Base-by-base conservation (phyloP, 1,140 invertebrate species). In the Euwallacea fornicatus region DNA sequence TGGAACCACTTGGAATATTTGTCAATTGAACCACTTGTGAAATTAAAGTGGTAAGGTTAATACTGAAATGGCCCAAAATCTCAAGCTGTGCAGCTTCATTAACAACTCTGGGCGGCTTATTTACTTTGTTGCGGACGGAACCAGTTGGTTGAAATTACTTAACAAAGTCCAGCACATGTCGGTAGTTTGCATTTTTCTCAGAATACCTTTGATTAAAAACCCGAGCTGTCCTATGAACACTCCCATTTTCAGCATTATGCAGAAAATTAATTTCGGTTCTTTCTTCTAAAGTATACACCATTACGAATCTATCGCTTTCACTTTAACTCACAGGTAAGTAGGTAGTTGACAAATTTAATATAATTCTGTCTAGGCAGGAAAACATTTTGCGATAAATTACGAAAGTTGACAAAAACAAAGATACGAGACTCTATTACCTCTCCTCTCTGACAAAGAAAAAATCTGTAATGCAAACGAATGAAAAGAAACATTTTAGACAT, bases 251-350 rank as follows among this genome's bases (percentile, higher is more conserved):
- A 13, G 61, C 33, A 63, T 41, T 42, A 44, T 63, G 10, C 8
- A 63, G 11, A 41, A 63, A 42, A 42, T 44, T 63, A 42, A 63
- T 63, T 44, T 63, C 61, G n/a, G 43, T 42, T 42, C 61, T 42
- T 63, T 63, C 61, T 21, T 21, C 61, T 63, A 63, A 43, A 42
- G 33, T 42, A 42, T 63, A 63, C 6, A 63, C 7, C 61, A 63
- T 63, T 63, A 11, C 6, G 46, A 50, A 50, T 50, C 46, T 50
- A 50, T 50, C 6, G 46, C 46, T 50, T 13, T 10, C 46, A 50
- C 46, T 50, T 1, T 6, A 50, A 50, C 46, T 50, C 9, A 50
- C 46, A 50, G 13, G 9, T 50, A 2, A 33, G 21, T 33, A 33
- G 21, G 21, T 33, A 33, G 21, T 33, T 33, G 21, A 33, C 21